Conservation (phyloP, 2,888 invertebrate species). For the Pseudococcus viburni region DNA sequence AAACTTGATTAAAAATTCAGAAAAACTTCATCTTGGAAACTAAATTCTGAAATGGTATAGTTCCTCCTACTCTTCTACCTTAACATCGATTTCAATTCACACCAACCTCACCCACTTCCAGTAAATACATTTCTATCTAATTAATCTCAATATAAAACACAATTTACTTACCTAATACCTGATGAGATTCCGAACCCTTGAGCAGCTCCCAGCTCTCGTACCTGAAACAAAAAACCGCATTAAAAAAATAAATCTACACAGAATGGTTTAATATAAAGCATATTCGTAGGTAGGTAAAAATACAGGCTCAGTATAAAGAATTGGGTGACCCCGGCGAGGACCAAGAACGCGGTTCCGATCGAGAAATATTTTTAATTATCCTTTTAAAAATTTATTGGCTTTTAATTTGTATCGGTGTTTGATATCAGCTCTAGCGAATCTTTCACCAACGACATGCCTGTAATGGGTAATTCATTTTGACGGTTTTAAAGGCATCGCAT, state of each 20-base stretch:
- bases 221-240: constrained; percentile 18
- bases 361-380: constrained; percentile 54
- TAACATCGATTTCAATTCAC: neutral
- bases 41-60: neutral
- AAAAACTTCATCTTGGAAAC: neutral
- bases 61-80: neutral
- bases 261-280: neutral
- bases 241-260: neutral
- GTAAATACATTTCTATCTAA: constrained; percentile 4
- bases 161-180: constrained; percentile 17
- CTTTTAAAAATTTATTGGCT: constrained; percentile 43
- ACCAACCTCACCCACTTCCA: neutral
- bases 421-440: constrained; percentile 48
- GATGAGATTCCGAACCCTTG: constrained; percentile 28
- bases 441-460: constrained; percentile 40
- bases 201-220: neutral
- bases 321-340: constrained; percentile 9
- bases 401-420: constrained; percentile 46
- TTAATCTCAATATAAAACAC: constrained; percentile 24
- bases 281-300: neutral
- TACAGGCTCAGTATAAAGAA: neutral
- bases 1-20: neutral
- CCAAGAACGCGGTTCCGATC: neutral
- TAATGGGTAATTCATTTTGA: constrained; percentile 49
- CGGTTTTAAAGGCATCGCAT: neutral